Percentiles rank a stretch among this genome's conserved stretches.
Evolutionary conservation across 2,888 invertebrate species (phyloP).

Genomic region (Drosophila suboccidentalis): DNA sequence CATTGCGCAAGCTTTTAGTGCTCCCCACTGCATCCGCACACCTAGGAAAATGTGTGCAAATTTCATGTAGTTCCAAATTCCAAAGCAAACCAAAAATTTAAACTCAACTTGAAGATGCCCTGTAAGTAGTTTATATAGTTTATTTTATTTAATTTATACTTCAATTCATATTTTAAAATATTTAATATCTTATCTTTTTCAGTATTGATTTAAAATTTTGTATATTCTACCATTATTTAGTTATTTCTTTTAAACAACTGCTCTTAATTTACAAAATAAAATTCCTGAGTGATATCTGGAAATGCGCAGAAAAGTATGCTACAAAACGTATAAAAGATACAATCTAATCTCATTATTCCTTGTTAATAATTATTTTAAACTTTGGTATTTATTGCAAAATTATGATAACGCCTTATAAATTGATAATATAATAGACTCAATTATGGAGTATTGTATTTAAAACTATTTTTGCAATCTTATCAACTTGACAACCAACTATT

Average conservation of each 20-base stretch:
- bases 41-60: conserved; percentile 56
- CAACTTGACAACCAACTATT: conserved; percentile 1
- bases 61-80: conserved; percentile 53
- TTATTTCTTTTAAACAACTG: no score
- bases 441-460: background rate
- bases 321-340: background rate
- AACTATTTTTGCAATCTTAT: conserved; percentile 12
- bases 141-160: background rate
- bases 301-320: conserved; percentile 16
- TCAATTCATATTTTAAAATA: background rate
- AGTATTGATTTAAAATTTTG: background rate
- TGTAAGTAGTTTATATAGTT: background rate
- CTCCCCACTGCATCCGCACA: background rate
- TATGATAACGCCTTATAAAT: background rate
- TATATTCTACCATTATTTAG: background rate
- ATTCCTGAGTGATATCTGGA: no score
- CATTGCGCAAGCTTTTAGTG: conserved; percentile 55
- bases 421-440: conserved; percentile 1
- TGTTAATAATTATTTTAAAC: background rate
- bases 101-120: conserved; percentile 6
- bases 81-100: conserved; percentile 12
- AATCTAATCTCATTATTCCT: conserved; percentile 6
- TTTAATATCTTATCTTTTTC: background rate
- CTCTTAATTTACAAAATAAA: no score
- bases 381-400: conserved; percentile 10